A percentile compares a stretch with the other conserved stretches of the same genome.
Evolutionary conservation across 2,888 invertebrate species (phyloP).

Genomic region (Apodemia duryi): DNA sequence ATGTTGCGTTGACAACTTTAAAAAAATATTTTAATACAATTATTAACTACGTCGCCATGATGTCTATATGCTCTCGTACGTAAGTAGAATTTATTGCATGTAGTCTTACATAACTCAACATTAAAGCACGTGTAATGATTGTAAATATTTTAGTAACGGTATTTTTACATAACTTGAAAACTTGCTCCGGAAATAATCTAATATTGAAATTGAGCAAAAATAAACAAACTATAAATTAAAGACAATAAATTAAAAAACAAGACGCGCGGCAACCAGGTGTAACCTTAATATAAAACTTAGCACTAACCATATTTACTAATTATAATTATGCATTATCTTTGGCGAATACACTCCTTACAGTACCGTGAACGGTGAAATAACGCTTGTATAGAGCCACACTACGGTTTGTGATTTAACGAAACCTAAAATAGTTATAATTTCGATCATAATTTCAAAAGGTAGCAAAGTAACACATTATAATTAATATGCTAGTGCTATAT

Average conservation of each 20-base stretch:
- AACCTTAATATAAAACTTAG: slow-evolving; percentile 27
- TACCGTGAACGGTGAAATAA: slow-evolving; percentile 47
- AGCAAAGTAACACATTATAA: neutral
- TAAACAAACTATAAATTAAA: slow-evolving; percentile 20
- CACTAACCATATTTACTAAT: slow-evolving; percentile 43
- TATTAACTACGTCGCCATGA: neutral
- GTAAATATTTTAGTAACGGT: neutral
- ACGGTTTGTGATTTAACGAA: neutral
- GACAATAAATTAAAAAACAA: slow-evolving; percentile 20
- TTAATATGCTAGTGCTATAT: neutral
- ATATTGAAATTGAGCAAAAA: slow-evolving; percentile 13
- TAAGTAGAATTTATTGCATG: neutral
- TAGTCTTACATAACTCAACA: neutral
- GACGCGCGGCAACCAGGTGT: slow-evolving; percentile 27
- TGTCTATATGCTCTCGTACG: neutral
- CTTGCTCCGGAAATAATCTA: neutral
- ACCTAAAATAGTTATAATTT: neutral
- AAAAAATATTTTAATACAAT: too few species aligned
- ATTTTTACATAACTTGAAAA: neutral
- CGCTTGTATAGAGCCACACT: slow-evolving; percentile 27
- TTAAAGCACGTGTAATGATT: neutral
- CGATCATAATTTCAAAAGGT: neutral
- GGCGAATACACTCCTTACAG: slow-evolving; percentile 75
- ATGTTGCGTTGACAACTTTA: too few species aligned
- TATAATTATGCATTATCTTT: slow-evolving; percentile 76